Conservation (phyloP, 2,113 vertebrate genomes). For the Pyxicephalus adspersus region DNA sequence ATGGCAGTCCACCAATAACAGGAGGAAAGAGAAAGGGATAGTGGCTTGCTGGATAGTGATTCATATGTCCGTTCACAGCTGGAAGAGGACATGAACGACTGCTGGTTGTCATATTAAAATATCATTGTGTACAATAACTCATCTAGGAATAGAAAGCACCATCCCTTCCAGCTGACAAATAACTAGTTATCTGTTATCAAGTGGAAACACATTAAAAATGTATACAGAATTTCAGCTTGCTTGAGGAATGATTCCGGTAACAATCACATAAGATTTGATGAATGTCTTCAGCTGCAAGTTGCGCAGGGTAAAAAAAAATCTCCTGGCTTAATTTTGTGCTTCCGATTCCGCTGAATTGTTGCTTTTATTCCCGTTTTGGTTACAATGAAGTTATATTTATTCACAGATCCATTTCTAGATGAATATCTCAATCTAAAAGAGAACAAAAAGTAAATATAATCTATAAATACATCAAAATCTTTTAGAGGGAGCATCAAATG, state of each 20-base stretch:
- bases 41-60: slow-evolving; percentile 82
- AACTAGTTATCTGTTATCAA: slow-evolving; percentile 31
- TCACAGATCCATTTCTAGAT: background rate
- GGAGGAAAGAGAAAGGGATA: slow-evolving; percentile 91
- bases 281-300: slow-evolving; percentile 34
- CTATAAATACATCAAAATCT: background rate
- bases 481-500: slow-evolving; percentile 4
- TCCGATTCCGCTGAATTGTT: background rate
- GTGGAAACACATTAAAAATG: slow-evolving; percentile 28
- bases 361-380: background rate
- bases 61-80: slow-evolving; percentile 85
- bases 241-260: slow-evolving; percentile 53
- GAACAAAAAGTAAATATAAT: slow-evolving; percentile 22
- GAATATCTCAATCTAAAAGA: slow-evolving; percentile 25
- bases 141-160: slow-evolving; percentile 52
- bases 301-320: slow-evolving; percentile 19
- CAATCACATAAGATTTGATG: slow-evolving; percentile 52
- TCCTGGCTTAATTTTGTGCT: slow-evolving; percentile 10
- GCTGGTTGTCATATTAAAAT: slow-evolving; percentile 85
- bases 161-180: slow-evolving; percentile 63
- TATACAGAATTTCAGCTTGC: slow-evolving; percentile 25
- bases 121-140: slow-evolving; percentile 60
- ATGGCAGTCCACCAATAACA: slow-evolving; percentile 85
- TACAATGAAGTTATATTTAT: slow-evolving; percentile 3
- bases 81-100: slow-evolving; percentile 81